These are phyloP conservation scores for Piscicola geometra DNA, from an alignment of 2,888 invertebrate species.

Conservation along the genomic window DNA sequence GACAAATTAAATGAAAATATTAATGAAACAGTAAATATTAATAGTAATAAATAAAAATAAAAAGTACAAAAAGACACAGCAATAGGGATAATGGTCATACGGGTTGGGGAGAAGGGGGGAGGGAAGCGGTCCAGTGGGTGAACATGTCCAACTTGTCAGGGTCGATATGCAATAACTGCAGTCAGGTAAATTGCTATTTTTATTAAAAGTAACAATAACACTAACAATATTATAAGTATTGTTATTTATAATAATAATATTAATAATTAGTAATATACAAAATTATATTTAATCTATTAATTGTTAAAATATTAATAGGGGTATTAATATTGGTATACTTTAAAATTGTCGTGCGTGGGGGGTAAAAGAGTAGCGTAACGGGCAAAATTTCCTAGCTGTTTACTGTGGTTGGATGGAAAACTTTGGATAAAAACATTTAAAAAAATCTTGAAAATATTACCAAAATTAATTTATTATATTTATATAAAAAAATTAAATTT, in stretches of 20 bases:
- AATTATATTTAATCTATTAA: not conserved
- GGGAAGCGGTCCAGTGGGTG: constrained; percentile 37
- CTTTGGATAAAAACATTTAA: not conserved
- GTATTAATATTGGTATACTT: constrained; percentile 29
- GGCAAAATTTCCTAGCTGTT: constrained; percentile 40
- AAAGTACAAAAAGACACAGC: not conserved
- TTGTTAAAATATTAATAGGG: not conserved
- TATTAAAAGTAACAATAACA: constrained; percentile 14
- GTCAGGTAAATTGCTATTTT: too few species aligned
- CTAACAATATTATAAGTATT: not conserved
- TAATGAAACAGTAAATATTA: too few species aligned
- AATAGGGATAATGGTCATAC: constrained; percentile 22
- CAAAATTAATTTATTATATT: not conserved
- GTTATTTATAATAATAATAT: not conserved
- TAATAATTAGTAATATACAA: not conserved
- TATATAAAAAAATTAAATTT: not conserved
- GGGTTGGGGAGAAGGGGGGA: constrained; percentile 36
- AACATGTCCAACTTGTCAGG: constrained; percentile 38
- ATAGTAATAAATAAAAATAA: not conserved
- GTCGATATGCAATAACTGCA: constrained; percentile 37
- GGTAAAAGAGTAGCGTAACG: constrained; percentile 41
- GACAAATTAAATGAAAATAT: too few species aligned
- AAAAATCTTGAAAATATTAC: not conserved
- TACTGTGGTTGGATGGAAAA: too few species aligned
- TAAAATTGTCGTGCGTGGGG: constrained; percentile 38